phyloP scores from a whole-genome alignment of 2,113 vertebrate species.

The Corythornis vintsioides region DNA sequence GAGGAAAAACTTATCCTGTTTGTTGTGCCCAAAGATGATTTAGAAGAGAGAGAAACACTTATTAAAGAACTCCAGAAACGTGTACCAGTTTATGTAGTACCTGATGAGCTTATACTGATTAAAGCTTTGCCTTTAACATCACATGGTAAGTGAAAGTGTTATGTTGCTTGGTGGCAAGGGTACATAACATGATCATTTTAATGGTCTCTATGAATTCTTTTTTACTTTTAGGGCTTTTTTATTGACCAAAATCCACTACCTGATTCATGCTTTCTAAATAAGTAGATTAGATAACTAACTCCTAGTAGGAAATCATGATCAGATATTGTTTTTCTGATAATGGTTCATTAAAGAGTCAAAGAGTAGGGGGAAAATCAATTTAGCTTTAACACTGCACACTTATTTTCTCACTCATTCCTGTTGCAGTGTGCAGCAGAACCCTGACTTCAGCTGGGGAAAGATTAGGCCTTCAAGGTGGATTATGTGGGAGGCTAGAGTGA shows the following conservation, averaged over 20 bases:
- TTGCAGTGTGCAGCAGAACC: background rate
- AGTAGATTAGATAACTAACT: background rate
- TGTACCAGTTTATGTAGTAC: constrained; percentile 82
- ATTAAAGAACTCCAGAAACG: constrained; percentile 74
- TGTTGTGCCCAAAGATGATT: constrained; percentile 71
- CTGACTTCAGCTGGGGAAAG: background rate
- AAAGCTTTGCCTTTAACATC: constrained; percentile 81
- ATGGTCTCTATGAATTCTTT: background rate
- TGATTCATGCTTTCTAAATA: background rate
- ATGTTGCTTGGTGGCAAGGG: too few species aligned
- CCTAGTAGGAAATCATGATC: background rate
- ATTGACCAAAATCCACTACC: background rate
- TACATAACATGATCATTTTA: background rate
- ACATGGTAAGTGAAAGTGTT: constrained; percentile 80
- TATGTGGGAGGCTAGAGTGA: background rate
- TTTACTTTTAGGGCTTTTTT: background rate
- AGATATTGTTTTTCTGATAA: background rate
- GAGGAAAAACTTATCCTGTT: constrained; percentile 84
- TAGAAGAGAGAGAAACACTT: constrained; percentile 66
- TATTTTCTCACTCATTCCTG: background rate
- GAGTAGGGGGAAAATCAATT: background rate
- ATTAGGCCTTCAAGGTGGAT: background rate
- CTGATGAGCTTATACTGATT: constrained; percentile 85
- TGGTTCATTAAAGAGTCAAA: background rate
- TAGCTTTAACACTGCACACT: background rate